Evolutionary conservation across 2,113 vertebrate species (phyloP).

Genomic region (Eulemur rufifrons): DNA sequence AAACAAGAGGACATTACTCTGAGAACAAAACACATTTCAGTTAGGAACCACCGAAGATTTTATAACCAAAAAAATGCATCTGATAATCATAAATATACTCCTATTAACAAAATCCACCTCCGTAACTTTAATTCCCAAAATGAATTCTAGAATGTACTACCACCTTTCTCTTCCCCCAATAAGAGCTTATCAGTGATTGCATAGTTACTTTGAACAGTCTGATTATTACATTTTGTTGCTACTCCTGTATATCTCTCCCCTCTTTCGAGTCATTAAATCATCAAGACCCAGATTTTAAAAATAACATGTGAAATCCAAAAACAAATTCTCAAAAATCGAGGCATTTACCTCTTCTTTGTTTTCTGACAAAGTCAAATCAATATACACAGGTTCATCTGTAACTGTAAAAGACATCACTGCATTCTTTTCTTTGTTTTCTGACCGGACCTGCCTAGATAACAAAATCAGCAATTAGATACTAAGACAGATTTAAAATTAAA

Average conservation of each 20-base stretch:
- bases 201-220: neutral
- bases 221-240: neutral
- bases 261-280: neutral
- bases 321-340: neutral
- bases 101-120: neutral
- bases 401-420: constrained; percentile 96
- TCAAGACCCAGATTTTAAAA: neutral
- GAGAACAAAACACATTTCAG: neutral
- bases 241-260: neutral
- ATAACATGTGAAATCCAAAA: neutral
- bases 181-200: neutral
- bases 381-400: constrained; percentile 92
- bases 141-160: neutral
- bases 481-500: neutral
- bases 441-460: constrained; percentile 93
- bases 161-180: neutral
- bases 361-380: constrained; percentile 92
- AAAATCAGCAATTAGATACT: constrained; percentile 53
- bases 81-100: neutral
- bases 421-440: constrained; percentile 95
- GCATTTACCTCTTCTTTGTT: constrained; percentile 93
- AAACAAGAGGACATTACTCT: neutral
- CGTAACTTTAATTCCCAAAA: neutral
- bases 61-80: neutral
- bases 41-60: neutral